Evolutionary conservation across 2,888 invertebrate species (phyloP).

Genomic region (Lasioglossum pauxillum): DNA sequence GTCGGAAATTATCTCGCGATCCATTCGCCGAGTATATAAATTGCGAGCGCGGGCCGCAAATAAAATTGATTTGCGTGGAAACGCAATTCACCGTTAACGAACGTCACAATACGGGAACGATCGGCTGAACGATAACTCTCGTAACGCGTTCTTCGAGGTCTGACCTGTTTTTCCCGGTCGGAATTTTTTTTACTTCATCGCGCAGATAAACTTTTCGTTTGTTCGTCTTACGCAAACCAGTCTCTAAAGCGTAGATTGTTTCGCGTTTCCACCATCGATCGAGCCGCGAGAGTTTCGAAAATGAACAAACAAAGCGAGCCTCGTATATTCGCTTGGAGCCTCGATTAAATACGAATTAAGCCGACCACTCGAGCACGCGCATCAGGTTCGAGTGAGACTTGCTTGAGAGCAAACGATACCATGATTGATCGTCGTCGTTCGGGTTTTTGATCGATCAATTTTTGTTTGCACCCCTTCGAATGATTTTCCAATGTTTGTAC

Average conservation of each 20-base stretch:
- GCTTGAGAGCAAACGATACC: background rate
- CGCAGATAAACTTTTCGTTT: constrained; percentile 5
- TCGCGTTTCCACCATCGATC: background rate
- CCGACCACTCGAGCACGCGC: background rate
- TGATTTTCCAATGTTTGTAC: background rate
- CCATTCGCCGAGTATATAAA: background rate
- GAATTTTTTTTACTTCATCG: background rate
- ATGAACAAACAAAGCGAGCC: background rate
- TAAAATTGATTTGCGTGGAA: background rate
- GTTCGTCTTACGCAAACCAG: background rate
- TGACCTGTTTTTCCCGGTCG: background rate
- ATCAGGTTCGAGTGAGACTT: background rate
- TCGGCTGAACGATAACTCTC: background rate
- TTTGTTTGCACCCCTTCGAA: background rate
- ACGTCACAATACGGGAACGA: background rate
- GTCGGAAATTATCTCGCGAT: background rate
- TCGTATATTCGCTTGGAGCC: background rate
- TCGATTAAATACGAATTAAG: background rate
- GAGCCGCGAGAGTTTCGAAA: background rate
- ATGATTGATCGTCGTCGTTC: background rate
- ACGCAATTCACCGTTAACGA: background rate
- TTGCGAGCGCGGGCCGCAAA: background rate
- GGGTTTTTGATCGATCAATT: background rate
- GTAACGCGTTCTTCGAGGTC: background rate
- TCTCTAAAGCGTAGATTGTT: background rate